Base-by-base conservation (phyloP, 1,140 invertebrate species). In the Samia ricini region DNA sequence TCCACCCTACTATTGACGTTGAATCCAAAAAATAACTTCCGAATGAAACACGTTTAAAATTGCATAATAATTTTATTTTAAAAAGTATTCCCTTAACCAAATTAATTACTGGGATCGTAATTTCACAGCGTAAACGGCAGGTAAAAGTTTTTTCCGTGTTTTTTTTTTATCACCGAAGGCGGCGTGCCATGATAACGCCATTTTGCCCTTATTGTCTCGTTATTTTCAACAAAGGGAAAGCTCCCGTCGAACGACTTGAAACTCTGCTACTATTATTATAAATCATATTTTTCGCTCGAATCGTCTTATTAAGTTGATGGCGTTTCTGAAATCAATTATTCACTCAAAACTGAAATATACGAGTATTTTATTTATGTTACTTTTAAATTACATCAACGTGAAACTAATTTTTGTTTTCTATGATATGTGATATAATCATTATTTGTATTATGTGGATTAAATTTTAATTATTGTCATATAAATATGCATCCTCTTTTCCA, bases 201-300 rank as follows among this genome's bases (percentile, higher is more conserved):
- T 42, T 42, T 42, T 42, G 33, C n/a, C 33, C 33, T 42, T 42
- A 42, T 42, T 42, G 33, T 42, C 33, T 42, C 33, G 33, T 42
- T 42, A 42, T 42, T 42, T 42, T 12, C 33, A 15, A 42, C 33
- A 42, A 42, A 42, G 33, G 33, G 15, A 42, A 42, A 42, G 33
- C 33, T 42, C n/a, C 1, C 12, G 33, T 42, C 33, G 12, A 42
- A 15, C n/a, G 33, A 42, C 12, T 42, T 12, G 33, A 42, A 42
- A 42, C 33, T 15, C 33, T 8, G 10, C 33, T 42, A 12, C n/a
- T 42, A 42, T 42, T 42, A 42, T 42, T 42, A 0, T 42, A 42
- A 42, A 42, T 42, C 1, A 42, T 42, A 42, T 42, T 42, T 42
- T 15, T 15, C 33, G 12, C 12, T 42, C n/a, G 33, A 10, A 42